Conservation (phyloP, 2,797 vertebrate genomes). For the Eurystomus glaucurus region DNA sequence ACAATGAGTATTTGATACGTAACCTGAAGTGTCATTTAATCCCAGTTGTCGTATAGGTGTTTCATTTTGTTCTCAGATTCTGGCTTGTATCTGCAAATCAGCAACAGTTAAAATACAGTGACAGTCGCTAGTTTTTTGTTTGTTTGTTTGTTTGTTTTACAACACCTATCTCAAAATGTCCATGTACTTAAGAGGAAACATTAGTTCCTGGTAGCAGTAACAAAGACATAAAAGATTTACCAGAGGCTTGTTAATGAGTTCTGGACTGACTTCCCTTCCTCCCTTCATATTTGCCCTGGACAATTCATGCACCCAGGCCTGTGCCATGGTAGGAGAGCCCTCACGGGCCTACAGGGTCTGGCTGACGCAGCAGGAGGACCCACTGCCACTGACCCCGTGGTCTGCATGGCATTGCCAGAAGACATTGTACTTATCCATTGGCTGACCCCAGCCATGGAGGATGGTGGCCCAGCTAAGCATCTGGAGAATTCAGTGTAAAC, state of each 20-base stretch:
- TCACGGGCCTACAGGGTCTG: fast-evolving
- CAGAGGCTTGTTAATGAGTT: not conserved
- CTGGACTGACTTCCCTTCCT: not conserved
- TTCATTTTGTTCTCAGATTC: not conserved
- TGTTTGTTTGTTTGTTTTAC: not conserved
- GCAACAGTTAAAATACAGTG: not conserved
- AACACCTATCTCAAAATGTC: not conserved
- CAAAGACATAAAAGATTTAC: not conserved
- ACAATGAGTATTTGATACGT: not conserved
- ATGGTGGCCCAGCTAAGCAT: not conserved
- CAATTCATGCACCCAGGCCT: not conserved
- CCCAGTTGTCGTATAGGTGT: not conserved
- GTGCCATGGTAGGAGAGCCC: fast-evolving
- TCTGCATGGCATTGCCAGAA: fast-evolving
- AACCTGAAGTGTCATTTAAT: not conserved
- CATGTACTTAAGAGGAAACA: not conserved
- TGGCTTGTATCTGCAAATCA: slow-evolving; percentile 17
- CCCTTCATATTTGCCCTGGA: fast-evolving
- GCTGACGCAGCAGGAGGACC: not conserved
- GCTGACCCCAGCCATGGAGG: not conserved
- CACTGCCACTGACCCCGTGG: fast-evolving
- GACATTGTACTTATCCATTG: fast-evolving
- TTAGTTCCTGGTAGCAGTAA: not conserved
- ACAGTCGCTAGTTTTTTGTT: not conserved
- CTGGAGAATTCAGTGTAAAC: not conserved